Base-by-base conservation (phyloP, 92 coral and sea anemone species). In the Blastomussa wellsi region DNA sequence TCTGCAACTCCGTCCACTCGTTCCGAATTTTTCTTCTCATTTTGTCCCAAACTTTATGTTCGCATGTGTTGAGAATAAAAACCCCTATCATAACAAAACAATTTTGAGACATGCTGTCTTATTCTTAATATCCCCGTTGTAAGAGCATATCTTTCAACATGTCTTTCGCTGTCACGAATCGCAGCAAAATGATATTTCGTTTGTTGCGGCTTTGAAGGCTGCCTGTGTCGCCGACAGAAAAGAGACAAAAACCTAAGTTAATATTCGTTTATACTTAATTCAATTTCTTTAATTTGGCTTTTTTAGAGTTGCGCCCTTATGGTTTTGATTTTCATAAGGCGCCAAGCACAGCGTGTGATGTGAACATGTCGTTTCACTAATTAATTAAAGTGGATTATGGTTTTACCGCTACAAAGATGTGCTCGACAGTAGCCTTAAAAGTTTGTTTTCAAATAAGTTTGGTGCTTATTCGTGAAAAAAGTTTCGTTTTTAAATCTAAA, bases 111-210 rank as follows among this genome's bases (percentile, higher is more conserved):
- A 62, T 48, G 8, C 62, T 37, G 49, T 31, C 13, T 47, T 42
- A 35, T 47, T 69, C n/a, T 39, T 52, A 5, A 70, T 70, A 81
- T 36, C 44, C 44, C 12, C 24, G 75, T 31, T 80, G 82, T 48
- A 44, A 80, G 84, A 67, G 24, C 44, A 69, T 32, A 70, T 70
- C 85, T 68, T 81, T 81, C 85, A 68, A 67, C 85, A 81, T 68
- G 47, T 70, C 48, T 4, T 2, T 38, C n/a, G 28, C 26, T 5
- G 29, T 35, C 44, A 33, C 26, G 44, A 33, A 35, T 9, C 26
- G 28, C 26, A 17, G 12, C 37, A 22, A 41, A 74, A 44, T 26
- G 22, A 28, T 17, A 36, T 32, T 2, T 5, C 36, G 6, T 35
- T 26, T 14, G 37, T 72, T 72, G 1, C 37, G 13, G 12, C 22